A percentile compares a stretch with the other conserved stretches of the same genome.
These are phyloP conservation scores for Trididemnum miniatum DNA, from an alignment of 23 tunicate genomes.

Conservation along the genomic window DNA sequence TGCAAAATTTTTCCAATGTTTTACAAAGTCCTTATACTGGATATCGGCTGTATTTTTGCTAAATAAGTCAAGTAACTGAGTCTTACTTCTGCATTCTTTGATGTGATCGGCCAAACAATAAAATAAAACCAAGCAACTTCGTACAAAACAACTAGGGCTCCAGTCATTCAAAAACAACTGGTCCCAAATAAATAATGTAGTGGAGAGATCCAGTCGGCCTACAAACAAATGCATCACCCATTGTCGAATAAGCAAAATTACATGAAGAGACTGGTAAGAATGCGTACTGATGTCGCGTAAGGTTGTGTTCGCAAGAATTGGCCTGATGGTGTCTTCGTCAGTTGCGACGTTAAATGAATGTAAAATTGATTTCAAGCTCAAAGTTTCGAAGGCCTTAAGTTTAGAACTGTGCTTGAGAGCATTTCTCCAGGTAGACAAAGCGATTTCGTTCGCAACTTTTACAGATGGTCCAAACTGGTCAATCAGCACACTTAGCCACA, in stretches of 20 bases:
- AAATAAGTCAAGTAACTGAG: slow-evolving; percentile 9
- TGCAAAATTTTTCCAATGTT: neutral
- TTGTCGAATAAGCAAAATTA: slow-evolving; percentile 46
- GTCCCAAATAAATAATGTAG: slow-evolving; percentile 70
- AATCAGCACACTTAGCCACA: slow-evolving; percentile 55
- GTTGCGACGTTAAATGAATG: neutral
- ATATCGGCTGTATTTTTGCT: neutral
- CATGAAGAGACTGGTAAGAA: slow-evolving; percentile 27
- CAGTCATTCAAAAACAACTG: slow-evolving; percentile 65
- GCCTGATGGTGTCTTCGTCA: neutral
- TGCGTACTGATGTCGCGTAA: neutral
- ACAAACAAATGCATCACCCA: slow-evolving; percentile 74
- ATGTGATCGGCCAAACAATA: slow-evolving; percentile 15
- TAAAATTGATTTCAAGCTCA: neutral
- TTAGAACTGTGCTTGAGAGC: neutral
- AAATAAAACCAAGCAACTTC: slow-evolving; percentile 43
- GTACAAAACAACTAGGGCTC: slow-evolving; percentile 33
- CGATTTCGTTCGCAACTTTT: slow-evolving; percentile 20
- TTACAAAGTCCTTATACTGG: neutral
- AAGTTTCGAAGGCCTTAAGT: neutral
- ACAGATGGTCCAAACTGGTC: slow-evolving; percentile 18
- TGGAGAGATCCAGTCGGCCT: slow-evolving; percentile 26
- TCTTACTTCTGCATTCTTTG: slow-evolving; percentile 27
- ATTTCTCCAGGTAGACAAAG: slow-evolving; percentile 35
- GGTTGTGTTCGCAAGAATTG: neutral